These are phyloP conservation scores for Meliscaeva auricollis DNA, from an alignment of 2,888 invertebrate genomes.

Conservation along the genomic window DNA sequence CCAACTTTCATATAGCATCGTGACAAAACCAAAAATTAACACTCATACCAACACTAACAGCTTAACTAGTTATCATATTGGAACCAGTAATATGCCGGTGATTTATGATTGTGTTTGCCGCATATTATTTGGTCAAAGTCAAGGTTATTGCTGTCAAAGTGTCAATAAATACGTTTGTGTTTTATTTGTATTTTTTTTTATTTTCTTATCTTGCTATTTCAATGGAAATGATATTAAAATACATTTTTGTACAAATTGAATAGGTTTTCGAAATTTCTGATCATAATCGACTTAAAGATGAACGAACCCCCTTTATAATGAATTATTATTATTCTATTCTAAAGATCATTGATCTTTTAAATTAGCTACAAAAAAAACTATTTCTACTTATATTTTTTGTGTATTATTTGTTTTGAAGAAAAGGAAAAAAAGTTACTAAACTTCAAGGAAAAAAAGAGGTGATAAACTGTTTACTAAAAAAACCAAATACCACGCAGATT, in stretches of 20 bases:
- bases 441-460: conserved; percentile 2
- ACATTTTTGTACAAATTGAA: background rate
- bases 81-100: conserved; percentile 11
- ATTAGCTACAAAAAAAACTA: background rate
- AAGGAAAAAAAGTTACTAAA: background rate
- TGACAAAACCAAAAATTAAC: conserved; percentile 3
- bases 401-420: background rate
- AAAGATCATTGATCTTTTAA: conserved; percentile 58
- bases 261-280: background rate
- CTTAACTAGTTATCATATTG: background rate
- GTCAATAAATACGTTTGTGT: conserved; percentile 43
- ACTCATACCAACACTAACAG: background rate
- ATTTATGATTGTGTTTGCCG: conserved; percentile 43
- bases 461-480: conserved; percentile 48
- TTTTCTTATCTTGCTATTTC: conserved; percentile 25
- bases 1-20: background rate
- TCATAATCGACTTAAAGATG: conserved; percentile 13
- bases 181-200: background rate
- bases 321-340: conserved; percentile 24
- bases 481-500: conserved; percentile 57
- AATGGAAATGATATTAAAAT: conserved; percentile 1
- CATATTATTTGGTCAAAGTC: conserved; percentile 68
- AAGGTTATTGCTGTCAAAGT: conserved; percentile 68
- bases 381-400: background rate
- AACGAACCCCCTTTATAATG: conserved; percentile 6